Percentiles rank a stretch among this genome's conserved stretches.
These are phyloP conservation scores for Coecobrya sp. DNA, from an alignment of 2,888 invertebrate species.

Conservation along the genomic window DNA sequence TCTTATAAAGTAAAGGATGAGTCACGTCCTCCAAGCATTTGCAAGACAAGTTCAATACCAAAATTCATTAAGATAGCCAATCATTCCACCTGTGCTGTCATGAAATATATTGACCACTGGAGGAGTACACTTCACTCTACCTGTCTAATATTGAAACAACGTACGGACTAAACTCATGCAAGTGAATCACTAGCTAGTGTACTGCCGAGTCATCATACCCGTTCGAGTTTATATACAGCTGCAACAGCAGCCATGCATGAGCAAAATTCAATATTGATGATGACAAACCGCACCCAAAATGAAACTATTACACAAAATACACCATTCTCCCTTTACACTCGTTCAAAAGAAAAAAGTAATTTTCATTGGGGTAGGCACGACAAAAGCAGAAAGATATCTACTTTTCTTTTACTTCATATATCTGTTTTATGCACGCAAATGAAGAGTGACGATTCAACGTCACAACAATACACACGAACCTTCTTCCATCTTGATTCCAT, in stretches of 20 bases:
- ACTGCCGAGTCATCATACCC: neutral
- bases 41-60: neutral
- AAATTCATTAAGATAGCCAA: neutral
- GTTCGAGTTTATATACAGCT: neutral
- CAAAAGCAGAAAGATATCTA: constrained; percentile 2
- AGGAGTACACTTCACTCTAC: neutral
- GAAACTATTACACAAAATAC: constrained; percentile 22
- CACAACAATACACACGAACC: constrained; percentile 12
- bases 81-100: constrained; percentile 26
- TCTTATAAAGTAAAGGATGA: constrained; percentile 9
- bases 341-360: constrained; percentile 19
- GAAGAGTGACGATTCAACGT: constrained; percentile 61
- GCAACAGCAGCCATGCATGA: constrained; percentile 33
- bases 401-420: constrained; percentile 31
- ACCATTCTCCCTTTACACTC: constrained; percentile 8
- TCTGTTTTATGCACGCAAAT: constrained; percentile 56
- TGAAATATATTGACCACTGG: neutral
- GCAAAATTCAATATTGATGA: constrained; percentile 78
- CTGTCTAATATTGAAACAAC: neutral
- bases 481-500: neutral
- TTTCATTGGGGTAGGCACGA: constrained; percentile 62
- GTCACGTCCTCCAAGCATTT: constrained; percentile 26
- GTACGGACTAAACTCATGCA: neutral
- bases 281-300: constrained; percentile 77
- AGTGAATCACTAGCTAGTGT: too few relatives aligned